These are phyloP conservation scores for Amiota mariae DNA, from an alignment of 2,888 invertebrate genomes.

Conservation along the genomic window DNA sequence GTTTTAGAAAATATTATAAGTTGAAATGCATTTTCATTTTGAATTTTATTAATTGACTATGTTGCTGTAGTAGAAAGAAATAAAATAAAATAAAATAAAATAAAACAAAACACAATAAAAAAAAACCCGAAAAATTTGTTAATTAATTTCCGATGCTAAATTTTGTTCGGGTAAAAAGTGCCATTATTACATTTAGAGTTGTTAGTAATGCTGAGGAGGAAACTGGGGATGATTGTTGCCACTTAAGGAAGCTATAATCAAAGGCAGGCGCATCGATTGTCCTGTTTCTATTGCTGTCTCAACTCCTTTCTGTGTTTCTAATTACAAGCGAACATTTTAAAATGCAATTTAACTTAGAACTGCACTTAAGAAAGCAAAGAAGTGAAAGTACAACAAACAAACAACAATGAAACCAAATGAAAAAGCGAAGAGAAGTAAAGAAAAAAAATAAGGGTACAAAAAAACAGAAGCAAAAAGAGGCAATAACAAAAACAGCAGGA, in stretches of 20 bases:
- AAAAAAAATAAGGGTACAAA: background rate
- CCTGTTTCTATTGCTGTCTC: too few species aligned
- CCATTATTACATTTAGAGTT: slow-evolving; percentile 3
- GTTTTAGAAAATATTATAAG: background rate
- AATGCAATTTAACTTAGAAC: slow-evolving; percentile 69
- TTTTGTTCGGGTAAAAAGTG: slow-evolving; percentile 6
- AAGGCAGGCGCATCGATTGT: too few species aligned
- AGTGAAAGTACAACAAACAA: slow-evolving; percentile 22
- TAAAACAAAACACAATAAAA: too few species aligned
- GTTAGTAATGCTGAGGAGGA: background rate
- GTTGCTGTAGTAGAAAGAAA: background rate
- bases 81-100: too few species aligned
- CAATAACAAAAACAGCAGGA: background rate
- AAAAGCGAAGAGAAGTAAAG: slow-evolving; percentile 11
- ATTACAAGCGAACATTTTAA: slow-evolving; percentile 66
- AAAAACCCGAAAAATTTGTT: background rate
- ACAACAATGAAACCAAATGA: slow-evolving; percentile 12
- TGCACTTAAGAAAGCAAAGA: slow-evolving; percentile 59
- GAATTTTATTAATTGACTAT: slow-evolving; percentile 16
- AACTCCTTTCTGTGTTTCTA: slow-evolving; percentile 61
- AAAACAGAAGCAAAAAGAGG: slow-evolving; percentile 1
- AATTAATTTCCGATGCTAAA: background rate
- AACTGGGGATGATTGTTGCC: background rate
- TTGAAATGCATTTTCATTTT: background rate
- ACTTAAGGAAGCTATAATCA: background rate